Percentiles rank a stretch among this genome's conserved stretches.
These are phyloP conservation scores for Polyommatus iphigenia DNA, from an alignment of 2,888 invertebrate genomes.

Conservation along the genomic window DNA sequence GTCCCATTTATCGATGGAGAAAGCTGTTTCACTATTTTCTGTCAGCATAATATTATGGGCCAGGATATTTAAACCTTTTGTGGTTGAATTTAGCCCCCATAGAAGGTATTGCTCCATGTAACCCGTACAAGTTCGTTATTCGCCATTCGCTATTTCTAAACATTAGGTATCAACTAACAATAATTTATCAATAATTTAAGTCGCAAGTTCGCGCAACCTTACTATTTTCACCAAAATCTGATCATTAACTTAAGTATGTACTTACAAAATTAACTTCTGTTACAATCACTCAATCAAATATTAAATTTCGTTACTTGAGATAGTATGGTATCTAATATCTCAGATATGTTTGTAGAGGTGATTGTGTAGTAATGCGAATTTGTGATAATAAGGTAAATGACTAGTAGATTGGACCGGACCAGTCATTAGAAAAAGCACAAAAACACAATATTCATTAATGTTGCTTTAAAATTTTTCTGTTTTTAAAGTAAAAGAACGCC, in stretches of 20 bases:
- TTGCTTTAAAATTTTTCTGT: too few species aligned
- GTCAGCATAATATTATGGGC: background rate
- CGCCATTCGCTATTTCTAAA: background rate
- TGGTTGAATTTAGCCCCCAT: background rate
- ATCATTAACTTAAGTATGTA: background rate
- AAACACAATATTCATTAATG: too few species aligned
- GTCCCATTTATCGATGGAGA: background rate
- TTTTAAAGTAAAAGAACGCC: too few species aligned
- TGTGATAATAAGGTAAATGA: background rate
- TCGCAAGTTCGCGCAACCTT: too few species aligned
- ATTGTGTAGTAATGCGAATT: background rate
- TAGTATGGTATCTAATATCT: slow-evolving; percentile 16
- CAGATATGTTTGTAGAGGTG: background rate
- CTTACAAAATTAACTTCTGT: slow-evolving; percentile 1
- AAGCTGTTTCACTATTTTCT: slow-evolving; percentile 2
- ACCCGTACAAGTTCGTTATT: background rate
- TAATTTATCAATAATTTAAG: too few species aligned
- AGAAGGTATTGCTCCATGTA: background rate
- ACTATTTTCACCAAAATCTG: background rate
- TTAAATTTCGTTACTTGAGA: slow-evolving; percentile 28
- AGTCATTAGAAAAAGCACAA: too few species aligned
- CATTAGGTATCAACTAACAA: too few species aligned
- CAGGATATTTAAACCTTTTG: background rate
- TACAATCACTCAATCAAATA: slow-evolving; percentile 15
- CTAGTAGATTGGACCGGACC: too few species aligned